Conservation (phyloP, 2,113 vertebrate genomes). For the Otis tarda region DNA sequence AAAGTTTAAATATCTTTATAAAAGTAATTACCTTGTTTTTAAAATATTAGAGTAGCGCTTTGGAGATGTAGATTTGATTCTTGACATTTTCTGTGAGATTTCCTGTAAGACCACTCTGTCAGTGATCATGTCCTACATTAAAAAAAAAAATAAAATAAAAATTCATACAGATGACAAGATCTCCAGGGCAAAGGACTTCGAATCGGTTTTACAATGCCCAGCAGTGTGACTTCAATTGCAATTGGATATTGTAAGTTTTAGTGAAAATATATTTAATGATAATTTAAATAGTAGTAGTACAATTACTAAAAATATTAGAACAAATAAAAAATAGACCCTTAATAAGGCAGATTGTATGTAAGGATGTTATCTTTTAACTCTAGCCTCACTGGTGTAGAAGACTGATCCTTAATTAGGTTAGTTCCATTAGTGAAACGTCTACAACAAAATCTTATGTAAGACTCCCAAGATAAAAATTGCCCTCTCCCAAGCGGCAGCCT, state of each 20-base stretch:
- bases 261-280: neutral
- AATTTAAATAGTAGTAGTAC: neutral
- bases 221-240: neutral
- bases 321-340: neutral
- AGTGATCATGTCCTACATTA: neutral
- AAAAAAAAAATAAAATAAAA: neutral
- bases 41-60: neutral
- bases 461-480: neutral
- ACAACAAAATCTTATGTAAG: neutral
- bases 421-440: neutral
- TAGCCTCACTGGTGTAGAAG: neutral
- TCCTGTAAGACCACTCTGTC: neutral
- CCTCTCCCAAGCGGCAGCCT: neutral
- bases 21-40: neutral
- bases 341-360: neutral
- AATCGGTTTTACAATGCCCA: neutral
- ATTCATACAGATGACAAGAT: neutral
- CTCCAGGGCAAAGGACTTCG: neutral
- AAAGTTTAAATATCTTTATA: neutral
- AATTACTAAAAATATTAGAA: neutral
- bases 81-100: neutral
- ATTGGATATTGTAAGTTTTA: neutral
- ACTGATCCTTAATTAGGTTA: neutral
- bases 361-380: neutral
- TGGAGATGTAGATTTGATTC: neutral